These are phyloP conservation scores for Microtus montanus DNA, from an alignment of 2,113 vertebrate species.

Conservation along the genomic window DNA sequence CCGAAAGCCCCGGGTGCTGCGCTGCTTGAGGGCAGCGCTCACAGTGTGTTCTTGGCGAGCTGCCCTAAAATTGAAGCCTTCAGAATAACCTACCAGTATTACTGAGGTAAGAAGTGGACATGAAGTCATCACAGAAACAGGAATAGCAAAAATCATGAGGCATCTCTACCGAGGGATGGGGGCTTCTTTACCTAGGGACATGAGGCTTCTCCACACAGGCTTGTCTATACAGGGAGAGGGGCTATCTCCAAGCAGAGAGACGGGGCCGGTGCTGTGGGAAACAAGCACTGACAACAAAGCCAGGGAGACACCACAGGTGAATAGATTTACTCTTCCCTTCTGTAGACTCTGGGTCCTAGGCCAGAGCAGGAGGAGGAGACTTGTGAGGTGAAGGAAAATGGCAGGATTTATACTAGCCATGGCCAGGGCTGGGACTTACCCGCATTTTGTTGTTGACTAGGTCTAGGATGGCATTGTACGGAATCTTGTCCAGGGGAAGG, in stretches of 20 bases:
- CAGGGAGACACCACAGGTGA: neutral
- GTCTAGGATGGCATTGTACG: constrained; percentile 94
- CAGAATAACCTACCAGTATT: neutral
- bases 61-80: neutral
- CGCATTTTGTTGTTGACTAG: constrained; percentile 98
- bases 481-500: constrained; percentile 94
- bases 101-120: neutral
- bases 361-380: neutral
- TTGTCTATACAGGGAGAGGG: neutral
- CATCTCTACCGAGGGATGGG: neutral
- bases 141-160: neutral
- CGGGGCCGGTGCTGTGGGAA: neutral
- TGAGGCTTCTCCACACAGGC: neutral
- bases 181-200: too few relatives aligned
- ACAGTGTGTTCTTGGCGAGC: neutral
- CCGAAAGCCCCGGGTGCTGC: fast-evolving
- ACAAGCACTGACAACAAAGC: neutral
- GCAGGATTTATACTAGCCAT: fast-evolving
- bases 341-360: neutral
- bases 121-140: neutral
- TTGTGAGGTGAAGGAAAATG: fast-evolving
- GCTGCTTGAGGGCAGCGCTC: fast-evolving
- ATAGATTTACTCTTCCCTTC: neutral
- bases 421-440: constrained; percentile 83
- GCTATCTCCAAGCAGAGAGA: neutral